Percentiles rank a stretch among this genome's conserved stretches.
These are phyloP conservation scores for Ceratosolen solmsi DNA, from an alignment of 1,140 invertebrate species.

Conservation along the genomic window DNA sequence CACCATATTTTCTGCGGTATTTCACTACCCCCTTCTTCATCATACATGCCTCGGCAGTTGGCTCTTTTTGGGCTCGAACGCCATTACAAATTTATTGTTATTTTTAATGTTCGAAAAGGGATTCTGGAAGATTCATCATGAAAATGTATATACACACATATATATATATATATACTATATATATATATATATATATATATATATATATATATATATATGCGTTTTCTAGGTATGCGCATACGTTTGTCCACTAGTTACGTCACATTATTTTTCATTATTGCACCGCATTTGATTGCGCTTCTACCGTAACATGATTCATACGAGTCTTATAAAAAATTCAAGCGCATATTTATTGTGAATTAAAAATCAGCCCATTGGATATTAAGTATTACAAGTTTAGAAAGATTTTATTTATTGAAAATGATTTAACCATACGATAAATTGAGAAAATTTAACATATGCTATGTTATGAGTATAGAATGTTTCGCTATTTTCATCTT, in stretches of 20 bases:
- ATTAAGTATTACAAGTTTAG: background rate
- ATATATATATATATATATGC: background rate
- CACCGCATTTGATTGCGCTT: conserved; percentile 23
- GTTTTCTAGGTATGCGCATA: background rate
- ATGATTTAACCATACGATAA: background rate
- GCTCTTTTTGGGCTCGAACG: background rate
- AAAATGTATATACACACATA: background rate
- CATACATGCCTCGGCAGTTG: background rate
- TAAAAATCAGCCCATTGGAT: background rate
- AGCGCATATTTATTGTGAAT: background rate
- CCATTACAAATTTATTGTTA: conserved; percentile 20
- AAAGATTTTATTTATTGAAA: background rate
- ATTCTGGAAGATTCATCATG: background rate
- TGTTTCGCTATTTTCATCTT: background rate
- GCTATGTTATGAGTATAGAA: no score
- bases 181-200: background rate
- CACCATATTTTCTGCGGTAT: conserved; percentile 21
- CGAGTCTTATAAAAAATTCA: conserved; percentile 10
- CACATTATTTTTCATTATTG: conserved; percentile 23
- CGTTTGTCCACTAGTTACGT: conserved; percentile 1
- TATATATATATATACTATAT: conserved; percentile 3
- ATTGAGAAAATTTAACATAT: background rate
- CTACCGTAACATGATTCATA: conserved; percentile 31
- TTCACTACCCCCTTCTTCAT: background rate
- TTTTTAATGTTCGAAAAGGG: background rate